These are phyloP conservation scores for Vireo altiloquus DNA, from an alignment of 2,113 vertebrate species.

Conservation along the genomic window DNA sequence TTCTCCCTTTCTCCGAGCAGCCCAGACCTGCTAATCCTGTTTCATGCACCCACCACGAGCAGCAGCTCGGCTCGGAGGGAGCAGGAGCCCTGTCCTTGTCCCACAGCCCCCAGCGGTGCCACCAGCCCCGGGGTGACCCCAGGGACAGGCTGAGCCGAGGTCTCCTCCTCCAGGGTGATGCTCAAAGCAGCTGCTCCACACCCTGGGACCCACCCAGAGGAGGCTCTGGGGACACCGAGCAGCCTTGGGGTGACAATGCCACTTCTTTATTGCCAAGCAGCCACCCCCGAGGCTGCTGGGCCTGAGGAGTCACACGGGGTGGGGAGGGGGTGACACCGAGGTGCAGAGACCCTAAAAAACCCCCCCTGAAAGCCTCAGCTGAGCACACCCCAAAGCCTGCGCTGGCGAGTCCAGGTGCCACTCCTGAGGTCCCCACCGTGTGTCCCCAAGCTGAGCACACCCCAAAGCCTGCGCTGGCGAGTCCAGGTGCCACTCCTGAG, in stretches of 20 bases:
- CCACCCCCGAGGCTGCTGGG: background rate
- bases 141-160: rapidly evolving
- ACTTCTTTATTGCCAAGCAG: background rate
- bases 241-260: background rate
- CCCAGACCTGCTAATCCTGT: constrained; percentile 31
- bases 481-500: background rate
- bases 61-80: background rate
- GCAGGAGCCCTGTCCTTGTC: rapidly evolving
- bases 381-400: background rate
- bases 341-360: background rate
- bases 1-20: background rate
- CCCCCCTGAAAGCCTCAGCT: background rate
- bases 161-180: rapidly evolving
- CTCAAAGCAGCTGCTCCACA: background rate
- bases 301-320: background rate
- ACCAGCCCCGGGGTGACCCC: background rate
- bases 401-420: background rate
- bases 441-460: background rate
- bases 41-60: background rate
- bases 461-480: background rate
- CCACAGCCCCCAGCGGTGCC: rapidly evolving
- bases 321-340: background rate
- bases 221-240: background rate
- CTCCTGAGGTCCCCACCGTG: too few species aligned
- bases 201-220: rapidly evolving